Evolutionary conservation across 2,113 vertebrate species (phyloP), one percentile per base, ranked within the genome.

Genomic region (Pseudorasbora parva): DNA sequence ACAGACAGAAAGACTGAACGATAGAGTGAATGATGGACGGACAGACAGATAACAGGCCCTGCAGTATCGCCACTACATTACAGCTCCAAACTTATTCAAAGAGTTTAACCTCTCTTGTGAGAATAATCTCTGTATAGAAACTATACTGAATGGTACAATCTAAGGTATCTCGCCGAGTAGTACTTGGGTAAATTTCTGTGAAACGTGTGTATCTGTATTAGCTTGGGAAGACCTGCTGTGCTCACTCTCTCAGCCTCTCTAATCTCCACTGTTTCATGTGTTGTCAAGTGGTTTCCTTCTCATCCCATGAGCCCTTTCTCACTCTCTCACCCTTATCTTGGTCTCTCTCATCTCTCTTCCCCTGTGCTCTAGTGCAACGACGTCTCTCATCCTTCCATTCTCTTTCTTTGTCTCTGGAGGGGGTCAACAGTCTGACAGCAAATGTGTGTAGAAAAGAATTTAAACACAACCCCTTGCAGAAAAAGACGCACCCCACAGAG

Each of bases 271-370:
- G 54, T 84, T 85, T 82, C 47, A 82, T 47, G 51, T 84, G 79
- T 84, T 75, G 69, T 84, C 62, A 82, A 83, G 83, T 79, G 83
- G 74, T 82, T 84, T 71, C 78, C 77, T n/a, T 79, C 72, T 51
- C 47, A 51, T 71, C 82, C 80, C 85, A 72, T 23, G 69, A 64
- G 69, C 33, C 69, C 75, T 75, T 73, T 83, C 71, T 47, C 17
- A 14, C 57, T 60, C 83, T 49, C 66, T 84, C 76, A 62, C 56
- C 54, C 76, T 62, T 72, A 37, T 84, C 57, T 74, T 45, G 27
- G 14, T 73, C 45, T 9, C 68, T 54, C 78, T 81, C 83, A 81
- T 81, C 76, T 47, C 10, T 23, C 57, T 74, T 45, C 47, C 21
- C 68, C 33, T 78, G 25, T 27, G 47, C 25, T 79, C 23, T 14